Evolutionary conservation across 1,140 invertebrate species (phyloP), one percentile per base, ranked within the genome.

Genomic region (Reticulitermes speratus): DNA sequence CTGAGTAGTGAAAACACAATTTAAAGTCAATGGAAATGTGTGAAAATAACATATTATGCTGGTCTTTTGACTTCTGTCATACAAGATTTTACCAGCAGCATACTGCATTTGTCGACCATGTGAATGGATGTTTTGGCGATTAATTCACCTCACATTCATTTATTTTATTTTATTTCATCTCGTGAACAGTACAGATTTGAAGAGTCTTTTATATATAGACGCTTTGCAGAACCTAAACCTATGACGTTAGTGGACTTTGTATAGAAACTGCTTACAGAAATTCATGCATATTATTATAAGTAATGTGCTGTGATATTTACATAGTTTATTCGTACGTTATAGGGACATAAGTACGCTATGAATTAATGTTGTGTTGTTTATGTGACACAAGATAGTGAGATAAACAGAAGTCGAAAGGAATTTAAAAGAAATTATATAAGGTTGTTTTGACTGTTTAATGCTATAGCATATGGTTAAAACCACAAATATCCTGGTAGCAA

Each of bases 171-270:
- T n/a, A 23, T 65, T n/a, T n/a, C 59, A 23, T 19, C 59, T 9
- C 65, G n/a, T 75, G 25, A 75, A n/a, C 65, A n/a, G 65, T 75
- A n/a, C n/a, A 75, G n/a, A 75, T 75, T 75, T 30, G n/a, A 55
- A 55, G 14, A 30, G n/a, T 30, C 65, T 30, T n/a, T 30, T 75
- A 5, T 55, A 21, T 75, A 30, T 12, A 59, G 55, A 1, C 55
- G 8, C n/a, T 75, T 75, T 75, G n/a, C 65, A 75, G 65, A n/a
- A 75, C 3, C n/a, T 75, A 75, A 75, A 75, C 6, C 11, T 8
- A 38, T 38, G 38, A 38, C 2, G 38, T 38, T 38, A 38, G 38
- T 16, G 16, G 48, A 48, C 16, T 48, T 16, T 48, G 9, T 55
- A 21, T 55, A 55, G 19, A 55, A 6, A 55, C 3, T 21, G 19